Evolutionary conservation across 1,140 invertebrate genomes (phyloP).

Genomic region (Monomorium pharaonis): DNA sequence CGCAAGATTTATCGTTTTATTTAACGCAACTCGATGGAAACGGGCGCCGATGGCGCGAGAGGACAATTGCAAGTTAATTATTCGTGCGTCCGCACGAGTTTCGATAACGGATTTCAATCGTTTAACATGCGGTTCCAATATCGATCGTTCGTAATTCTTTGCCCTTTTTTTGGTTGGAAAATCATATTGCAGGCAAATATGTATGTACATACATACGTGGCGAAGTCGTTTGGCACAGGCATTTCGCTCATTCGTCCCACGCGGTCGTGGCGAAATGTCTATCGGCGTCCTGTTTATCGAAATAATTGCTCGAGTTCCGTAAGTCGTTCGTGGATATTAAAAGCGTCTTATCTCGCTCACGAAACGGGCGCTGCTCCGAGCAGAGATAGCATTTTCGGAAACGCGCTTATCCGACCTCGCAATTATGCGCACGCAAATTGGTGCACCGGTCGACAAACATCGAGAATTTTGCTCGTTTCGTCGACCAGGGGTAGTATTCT

Average conservation of each 20-base stretch:
- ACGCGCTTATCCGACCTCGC: slow-evolving; percentile 9
- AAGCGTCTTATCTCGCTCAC: slow-evolving; percentile 33
- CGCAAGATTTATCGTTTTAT: slow-evolving; percentile 17
- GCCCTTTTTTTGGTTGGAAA: background rate
- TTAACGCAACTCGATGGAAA: slow-evolving; percentile 19
- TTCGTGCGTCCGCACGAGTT: background rate
- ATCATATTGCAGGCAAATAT: too few relatives aligned
- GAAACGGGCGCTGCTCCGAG: background rate
- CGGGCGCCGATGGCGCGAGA: background rate
- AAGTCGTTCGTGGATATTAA: slow-evolving; percentile 20
- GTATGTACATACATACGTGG: too few relatives aligned
- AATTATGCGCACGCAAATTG: slow-evolving; percentile 11
- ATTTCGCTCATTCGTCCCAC: background rate
- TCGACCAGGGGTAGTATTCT: background rate
- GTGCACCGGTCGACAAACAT: background rate
- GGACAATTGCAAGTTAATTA: slow-evolving; percentile 1
- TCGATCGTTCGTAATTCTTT: background rate
- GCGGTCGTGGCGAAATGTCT: background rate
- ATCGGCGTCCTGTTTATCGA: background rate
- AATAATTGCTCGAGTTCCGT: background rate
- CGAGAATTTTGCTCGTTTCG: background rate
- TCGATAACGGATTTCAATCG: background rate
- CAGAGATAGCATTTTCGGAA: background rate
- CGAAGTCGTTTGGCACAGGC: background rate
- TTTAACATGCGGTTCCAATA: background rate